Evolutionary conservation across 1,140 invertebrate genomes (phyloP), one percentile per base, ranked within the genome.

Genomic region (Lepidurus apus): DNA sequence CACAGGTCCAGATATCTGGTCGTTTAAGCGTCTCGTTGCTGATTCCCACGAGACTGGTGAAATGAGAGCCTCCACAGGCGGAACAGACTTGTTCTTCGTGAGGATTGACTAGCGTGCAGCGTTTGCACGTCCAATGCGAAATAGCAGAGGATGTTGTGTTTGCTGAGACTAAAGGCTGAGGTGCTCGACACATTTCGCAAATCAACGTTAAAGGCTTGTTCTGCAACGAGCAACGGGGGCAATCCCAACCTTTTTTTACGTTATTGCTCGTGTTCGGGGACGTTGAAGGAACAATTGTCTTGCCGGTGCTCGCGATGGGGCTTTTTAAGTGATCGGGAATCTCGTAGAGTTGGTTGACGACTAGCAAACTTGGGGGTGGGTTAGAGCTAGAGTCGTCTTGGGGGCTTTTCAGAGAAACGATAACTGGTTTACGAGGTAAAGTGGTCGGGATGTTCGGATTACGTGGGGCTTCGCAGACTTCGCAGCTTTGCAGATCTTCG

Each of bases 91-190:
- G 87, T 8, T 89, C 88, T 26, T 87, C 85, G 1, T 87, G 87
- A 26, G 89, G 88, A 86, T 96, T 96, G 4, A 95, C 88, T 74
- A 96, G 86, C 1, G 94, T 96, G 84, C 94, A 96, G 82, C 94
- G 94, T 80, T 91, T 90, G 84, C 95, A 96, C 7, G 92, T 91
- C 94, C 95, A 96, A 21, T 89, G 73, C 45, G 74, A 65, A 2
- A 34, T 34, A 65, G 43, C 0, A 10, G 9, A 17, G 21, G 53
- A n/a, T 11, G 43, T 21, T 8, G 77, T 9, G 34, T 1, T 21
- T 42, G 47, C 13, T 34, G 77, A 73, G 42, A 17, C 43, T 8
- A 21, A 24, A 8, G 53, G 45, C 21, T 73, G 73, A 17, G 53
- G 73, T 26, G 21, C 47, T 44, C 13, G 77, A 47, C n/a, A 77